Base-by-base conservation (phyloP, 1,140 invertebrate genomes). In the Agraylea sexmaculata region DNA sequence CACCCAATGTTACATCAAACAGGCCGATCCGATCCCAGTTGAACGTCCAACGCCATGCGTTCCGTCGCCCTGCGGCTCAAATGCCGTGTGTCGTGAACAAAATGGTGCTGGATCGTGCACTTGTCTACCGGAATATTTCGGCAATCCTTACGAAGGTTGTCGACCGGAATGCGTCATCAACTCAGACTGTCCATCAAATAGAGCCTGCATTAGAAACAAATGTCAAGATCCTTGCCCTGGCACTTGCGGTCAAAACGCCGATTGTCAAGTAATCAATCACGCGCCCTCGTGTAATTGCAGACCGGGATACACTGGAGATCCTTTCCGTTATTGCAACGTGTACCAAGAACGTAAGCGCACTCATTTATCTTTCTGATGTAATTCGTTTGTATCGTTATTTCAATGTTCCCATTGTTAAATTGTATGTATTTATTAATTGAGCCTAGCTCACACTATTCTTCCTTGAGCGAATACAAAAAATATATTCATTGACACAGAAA, bases 41-140 rank as follows among this genome's bases (percentile, higher is more conserved):
- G 63, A 69, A 55, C 45, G 46, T 18, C 50, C 59, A 17, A 60
- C 72, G 42, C 78, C 83, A 38, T 85, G 82, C 52, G 68, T 72
- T 50, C 80, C 81, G 28, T 80, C 76, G 22, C 82, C 83, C 28
- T 87, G 83, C 56, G 84, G 83, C 28, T 69, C 77, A 2, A 87
- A 87, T 62, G 82, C 84, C 28, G 44, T 82, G 51, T 81, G 78
- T 59, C 74, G 76, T 64, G 84, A 87, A 60, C 75, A 75, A 40
- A 82, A 83, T 51, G 80, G 77, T 16, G 80, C 76, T 11, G 82
- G 78, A 51, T 74, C 75, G 36, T 84, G 78, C 53, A 69, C 73
- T 38, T 84, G 82, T 54, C 53, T 80, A 44, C 68, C 74, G n/a
- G 74, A 80, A 52, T 83, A 77, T 52, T 71, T 70, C 42, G 80